Evolutionary conservation across 2,113 vertebrate genomes (phyloP), one percentile per base, ranked within the genome.

Genomic region (Podarcis raffonei): DNA sequence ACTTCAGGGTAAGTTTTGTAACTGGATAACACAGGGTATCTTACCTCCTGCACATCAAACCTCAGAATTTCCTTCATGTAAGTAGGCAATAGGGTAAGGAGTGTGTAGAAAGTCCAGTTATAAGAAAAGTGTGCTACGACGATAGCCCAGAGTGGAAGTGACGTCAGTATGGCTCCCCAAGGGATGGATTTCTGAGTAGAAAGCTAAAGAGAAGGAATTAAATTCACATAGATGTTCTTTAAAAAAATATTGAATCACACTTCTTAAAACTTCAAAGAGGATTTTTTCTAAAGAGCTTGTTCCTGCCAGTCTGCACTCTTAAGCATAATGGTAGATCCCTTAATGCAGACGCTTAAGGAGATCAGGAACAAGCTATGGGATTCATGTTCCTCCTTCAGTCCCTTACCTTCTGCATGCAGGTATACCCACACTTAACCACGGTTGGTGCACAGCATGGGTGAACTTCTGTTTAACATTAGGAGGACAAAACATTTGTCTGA

Each of bases 71-170:
- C 96, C 83, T 97, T 98, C 99, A 99, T 99, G 88, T 99, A 99
- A 0, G 99, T 99, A 22, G 99, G 99, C 91, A 99, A 95, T 92
- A 99, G 97, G 0, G 99, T 99, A 90, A 99, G 96, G 68, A 99
- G 97, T 0, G 99, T 99, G 89, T 99, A 99, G 95, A 99, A 99
- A 92, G 98, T 99, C 99, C 99, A 99, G 81, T 99, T 99, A 91
- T 98, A 99, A 88, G 98, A 99, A 95, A 99, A 99, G 89, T 99
- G 99, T 90, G 99, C 98, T 78, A 99, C 98, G 4, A 99, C 97
- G 3, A 99, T 99, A 86, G 98, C 98, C 98, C 97, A 98, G 48
- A 99, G 96, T 0, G 98, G 98, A 68, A 94, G 13, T 1, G 98
- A 99, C 3, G 95, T 97, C 78, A 98, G 81, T 7, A 99, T 99